Base-by-base conservation (phyloP, 2,797 vertebrate species). In the Masticophis lateralis region DNA sequence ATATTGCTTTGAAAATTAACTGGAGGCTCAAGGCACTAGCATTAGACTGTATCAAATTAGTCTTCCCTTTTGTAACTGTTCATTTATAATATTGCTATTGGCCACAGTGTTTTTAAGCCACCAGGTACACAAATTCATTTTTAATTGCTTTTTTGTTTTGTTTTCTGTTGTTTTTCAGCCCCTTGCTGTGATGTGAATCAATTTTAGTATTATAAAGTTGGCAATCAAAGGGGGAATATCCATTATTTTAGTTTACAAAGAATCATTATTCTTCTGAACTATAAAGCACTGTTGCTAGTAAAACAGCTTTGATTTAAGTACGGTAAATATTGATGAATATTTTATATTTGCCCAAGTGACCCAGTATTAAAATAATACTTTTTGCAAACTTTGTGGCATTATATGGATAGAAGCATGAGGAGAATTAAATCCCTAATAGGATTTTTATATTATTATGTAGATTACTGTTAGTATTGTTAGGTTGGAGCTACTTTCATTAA, bases 1-100 rank as follows among this genome's bases (percentile, higher is more conserved):
- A 87, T 69, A 93, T 88, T 91, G 93, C 94, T 94, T 94, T 94
- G 94, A 88, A 95, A 97, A 96, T 79, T 92, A 92, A 87, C 91
- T 16, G 0, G 0, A 5, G 61, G 92, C 95, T 93, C 4, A 53
- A 95, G 96, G 93, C 95, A 92, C 83, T 93, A 93, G 94, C 88
- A 92, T 56, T 47, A 69, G 69, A 4, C 22, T 86, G 74, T 13
- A 94, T 95, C 60, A 93, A 89, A 94, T 95, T 61, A 95, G 61
- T 60, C 91, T 93, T 95, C 93, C 83, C 83, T 90, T 94, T 86
- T 93, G 69, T 91, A 94, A 92, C 69, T 91, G 90, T 90, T 96
- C 94, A 89, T 94, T 95, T 93, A 86, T 93, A 55, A 87, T 94
- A 95, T 47, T n/a, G 96, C 92, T 57, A 1, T 66, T 88, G 91